Conservation (phyloP, 2,797 vertebrate genomes). For the Enteromius fasciolatus region DNA sequence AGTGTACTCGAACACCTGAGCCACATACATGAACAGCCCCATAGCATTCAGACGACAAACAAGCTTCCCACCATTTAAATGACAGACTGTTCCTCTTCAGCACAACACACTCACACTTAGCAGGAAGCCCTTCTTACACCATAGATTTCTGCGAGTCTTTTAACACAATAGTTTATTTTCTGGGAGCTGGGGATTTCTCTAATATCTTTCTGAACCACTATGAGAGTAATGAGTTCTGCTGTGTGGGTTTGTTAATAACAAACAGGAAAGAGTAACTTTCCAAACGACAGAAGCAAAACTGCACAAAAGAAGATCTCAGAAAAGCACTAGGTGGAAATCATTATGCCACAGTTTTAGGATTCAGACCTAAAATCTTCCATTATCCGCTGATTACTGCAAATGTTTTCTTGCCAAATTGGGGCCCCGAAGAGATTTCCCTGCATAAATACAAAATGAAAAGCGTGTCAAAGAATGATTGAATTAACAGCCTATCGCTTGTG, state of each 20-base stretch:
- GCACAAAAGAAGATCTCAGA: slow-evolving; percentile 26
- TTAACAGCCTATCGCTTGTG: slow-evolving; percentile 36
- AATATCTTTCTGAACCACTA: background rate
- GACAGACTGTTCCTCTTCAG: background rate
- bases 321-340: slow-evolving; percentile 40
- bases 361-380: slow-evolving; percentile 44
- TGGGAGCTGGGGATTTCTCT: slow-evolving; percentile 11
- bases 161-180: slow-evolving; percentile 9
- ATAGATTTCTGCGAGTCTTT: slow-evolving; percentile 8
- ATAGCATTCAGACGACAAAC: background rate
- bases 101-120: background rate
- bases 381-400: slow-evolving; percentile 42
- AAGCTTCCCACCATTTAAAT: background rate
- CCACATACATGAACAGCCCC: background rate
- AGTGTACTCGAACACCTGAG: background rate
- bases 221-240: slow-evolving; percentile 26
- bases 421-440: slow-evolving; percentile 33
- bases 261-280: slow-evolving; percentile 12
- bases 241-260: slow-evolving; percentile 40
- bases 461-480: slow-evolving; percentile 43
- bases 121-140: slow-evolving; percentile 19
- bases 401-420: slow-evolving; percentile 37
- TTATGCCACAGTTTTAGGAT: slow-evolving; percentile 30
- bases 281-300: slow-evolving; percentile 4
- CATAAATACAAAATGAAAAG: slow-evolving; percentile 49